Conservation (phyloP, 1,140 invertebrate species). For the Polypedilum vanderplanki region DNA sequence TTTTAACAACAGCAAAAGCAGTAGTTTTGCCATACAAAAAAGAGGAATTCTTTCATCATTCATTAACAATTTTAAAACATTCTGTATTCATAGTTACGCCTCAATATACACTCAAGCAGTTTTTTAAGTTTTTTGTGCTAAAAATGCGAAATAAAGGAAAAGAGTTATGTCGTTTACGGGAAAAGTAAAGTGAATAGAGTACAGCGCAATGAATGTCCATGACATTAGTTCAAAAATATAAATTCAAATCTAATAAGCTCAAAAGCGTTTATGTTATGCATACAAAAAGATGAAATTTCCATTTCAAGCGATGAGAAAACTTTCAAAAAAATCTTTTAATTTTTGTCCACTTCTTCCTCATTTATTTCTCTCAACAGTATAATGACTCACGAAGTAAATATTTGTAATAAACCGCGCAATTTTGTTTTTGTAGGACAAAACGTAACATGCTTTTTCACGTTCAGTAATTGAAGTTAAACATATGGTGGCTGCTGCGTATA, state of each 20-base stretch:
- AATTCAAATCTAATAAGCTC: not conserved
- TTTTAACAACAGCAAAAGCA: too few species aligned
- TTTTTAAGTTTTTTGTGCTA: not conserved
- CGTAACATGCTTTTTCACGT: not conserved
- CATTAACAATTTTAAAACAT: not conserved
- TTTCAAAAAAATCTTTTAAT: not conserved
- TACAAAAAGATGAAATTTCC: not conserved
- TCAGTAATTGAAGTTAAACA: not conserved
- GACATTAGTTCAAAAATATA: slow-evolving; percentile 7
- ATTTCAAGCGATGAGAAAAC: not conserved
- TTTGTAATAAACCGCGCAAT: not conserved
- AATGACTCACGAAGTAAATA: slow-evolving; percentile 12
- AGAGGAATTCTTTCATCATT: too few species aligned
- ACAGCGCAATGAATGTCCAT: not conserved
- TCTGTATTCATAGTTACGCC: slow-evolving; percentile 1
- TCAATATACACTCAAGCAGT: not conserved
- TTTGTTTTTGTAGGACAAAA: not conserved
- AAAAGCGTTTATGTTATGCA: not conserved
- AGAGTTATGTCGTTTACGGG: not conserved
- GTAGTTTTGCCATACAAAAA: too few species aligned
- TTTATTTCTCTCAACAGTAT: not conserved
- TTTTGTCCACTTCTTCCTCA: too few species aligned
- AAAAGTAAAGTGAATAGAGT: slow-evolving; percentile 9
- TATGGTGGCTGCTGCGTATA: not conserved
- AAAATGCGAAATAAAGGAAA: not conserved